Evolutionary conservation across 2,888 invertebrate species (phyloP), one percentile per base, ranked within the genome.

Genomic region (Caenorhabditis sinica): DNA sequence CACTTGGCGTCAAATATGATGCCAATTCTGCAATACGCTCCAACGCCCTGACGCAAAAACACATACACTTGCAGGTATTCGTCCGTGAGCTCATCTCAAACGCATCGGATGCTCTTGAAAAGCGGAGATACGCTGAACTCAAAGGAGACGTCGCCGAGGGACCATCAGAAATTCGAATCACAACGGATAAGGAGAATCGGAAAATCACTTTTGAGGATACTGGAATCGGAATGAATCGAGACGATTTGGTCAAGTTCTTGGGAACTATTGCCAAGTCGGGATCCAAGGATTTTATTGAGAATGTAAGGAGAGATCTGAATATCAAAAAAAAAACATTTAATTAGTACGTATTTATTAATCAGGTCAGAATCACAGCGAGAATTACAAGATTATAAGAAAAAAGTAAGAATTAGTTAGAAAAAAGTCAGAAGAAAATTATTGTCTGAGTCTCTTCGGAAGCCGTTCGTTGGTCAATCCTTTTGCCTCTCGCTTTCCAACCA

Each of bases 241-340:
- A 97, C 66, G 98, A 98, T 93, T 94, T 98, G 75, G 95, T 96
- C 74, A 95, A 95, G 77, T 96, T 97, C 94, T 94, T 98, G 75
- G 98, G 98, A 53, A 97, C 97, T 2, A 98, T 98, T 92, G 98
- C 98, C 1, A 95, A 96, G 89, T 98, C 97, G 79, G 98, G 98
- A 0, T 97, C 97, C 0, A 97, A 97, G 93, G 95, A 87, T 75
- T 89, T 87, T 65, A 85, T 86, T 25, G 85, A 87, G 36, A 81
- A 86, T 69, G 87, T 89, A 33, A 49, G 68, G 4, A 28, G 17
- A n/a, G 8, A 33, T 36, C 33, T 36, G 9, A 36, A 0, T 45
- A n/a, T 23, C 28, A 40, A 2, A 11, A 17, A 0, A 20, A 8
- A 53, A 8, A 53, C 51, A 2, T 20, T 45, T 4, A 15, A 17